Conservation (phyloP, 2,888 invertebrate genomes). For the Peribatodes rhomboidaria region DNA sequence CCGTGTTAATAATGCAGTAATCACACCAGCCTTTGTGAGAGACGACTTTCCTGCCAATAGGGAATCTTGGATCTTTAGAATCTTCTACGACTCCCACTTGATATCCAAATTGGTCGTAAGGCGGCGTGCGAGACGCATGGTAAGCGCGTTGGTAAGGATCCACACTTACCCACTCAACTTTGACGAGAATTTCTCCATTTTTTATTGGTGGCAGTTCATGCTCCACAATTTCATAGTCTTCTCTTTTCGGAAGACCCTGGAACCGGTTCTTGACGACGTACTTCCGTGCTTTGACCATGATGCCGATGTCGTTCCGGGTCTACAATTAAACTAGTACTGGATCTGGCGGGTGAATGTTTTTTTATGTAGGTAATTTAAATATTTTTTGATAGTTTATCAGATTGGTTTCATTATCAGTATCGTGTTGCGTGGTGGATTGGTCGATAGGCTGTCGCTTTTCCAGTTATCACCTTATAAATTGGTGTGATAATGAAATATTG, state of each 20-base stretch:
- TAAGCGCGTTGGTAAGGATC: conserved; percentile 65
- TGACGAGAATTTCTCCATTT: conserved; percentile 81
- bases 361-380: conserved; percentile 17
- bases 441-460: conserved; percentile 2
- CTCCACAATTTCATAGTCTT: conserved; percentile 87
- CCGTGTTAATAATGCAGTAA: conserved; percentile 65
- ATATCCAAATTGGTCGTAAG: conserved; percentile 53
- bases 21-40: conserved; percentile 89
- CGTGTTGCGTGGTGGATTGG: conserved; percentile 15
- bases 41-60: conserved; percentile 87
- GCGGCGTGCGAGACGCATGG: conserved; percentile 40
- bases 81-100: conserved; percentile 75
- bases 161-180: conserved; percentile 65
- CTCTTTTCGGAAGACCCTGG: conserved; percentile 85
- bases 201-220: conserved; percentile 86
- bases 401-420: conserved; percentile 25
- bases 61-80: conserved; percentile 73
- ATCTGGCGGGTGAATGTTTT: conserved; percentile 14
- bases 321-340: conserved; percentile 8
- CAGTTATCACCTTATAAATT: conserved; percentile 1
- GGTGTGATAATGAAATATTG: not conserved
- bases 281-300: conserved; percentile 85
- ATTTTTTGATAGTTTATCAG: conserved; percentile 36
- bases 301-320: conserved; percentile 52
- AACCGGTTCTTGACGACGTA: conserved; percentile 86